A percentile compares a stretch with the other conserved stretches of the same genome.
Conservation (phyloP, 1,140 invertebrate species). For the Macrocentrus cingulum region DNA sequence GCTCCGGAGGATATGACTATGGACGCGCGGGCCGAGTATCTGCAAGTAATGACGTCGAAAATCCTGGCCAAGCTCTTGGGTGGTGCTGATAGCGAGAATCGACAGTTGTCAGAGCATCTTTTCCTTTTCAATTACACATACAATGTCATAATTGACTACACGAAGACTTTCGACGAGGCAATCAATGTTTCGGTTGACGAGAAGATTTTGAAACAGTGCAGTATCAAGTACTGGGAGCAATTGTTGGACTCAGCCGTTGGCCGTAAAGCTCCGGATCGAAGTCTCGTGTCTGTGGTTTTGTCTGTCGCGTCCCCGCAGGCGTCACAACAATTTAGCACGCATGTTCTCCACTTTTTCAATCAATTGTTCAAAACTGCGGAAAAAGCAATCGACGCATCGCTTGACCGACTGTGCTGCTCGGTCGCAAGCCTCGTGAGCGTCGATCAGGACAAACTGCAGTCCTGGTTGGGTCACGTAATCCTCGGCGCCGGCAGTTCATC, state of each 20-base stretch:
- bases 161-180: slow-evolving; percentile 45
- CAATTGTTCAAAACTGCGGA: slow-evolving; percentile 73
- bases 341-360: slow-evolving; percentile 80
- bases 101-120: slow-evolving; percentile 66
- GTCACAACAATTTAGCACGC: slow-evolving; percentile 72
- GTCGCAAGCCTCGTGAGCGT: slow-evolving; percentile 69
- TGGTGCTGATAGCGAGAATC: slow-evolving; percentile 64
- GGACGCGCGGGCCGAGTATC: slow-evolving; percentile 73
- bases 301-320: slow-evolving; percentile 70
- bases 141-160: slow-evolving; percentile 67
- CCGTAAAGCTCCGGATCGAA: slow-evolving; percentile 74
- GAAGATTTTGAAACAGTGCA: slow-evolving; percentile 70
- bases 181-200: slow-evolving; percentile 64
- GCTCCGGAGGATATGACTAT: slow-evolving; percentile 63
- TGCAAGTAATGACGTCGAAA: slow-evolving; percentile 63
- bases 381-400: slow-evolving; percentile 63
- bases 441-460: slow-evolving; percentile 67
- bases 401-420: slow-evolving; percentile 71
- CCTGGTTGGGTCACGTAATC: slow-evolving; percentile 71
- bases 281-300: slow-evolving; percentile 73
- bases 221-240: slow-evolving; percentile 80
- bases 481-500: slow-evolving; percentile 60
- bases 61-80: slow-evolving; percentile 67
- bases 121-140: slow-evolving; percentile 70
- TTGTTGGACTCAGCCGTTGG: slow-evolving; percentile 79